Percentiles rank a stretch among this genome's conserved stretches.
These are phyloP conservation scores for Torymus aiolomorphi DNA, from an alignment of 2,888 invertebrate species.

Conservation along the genomic window DNA sequence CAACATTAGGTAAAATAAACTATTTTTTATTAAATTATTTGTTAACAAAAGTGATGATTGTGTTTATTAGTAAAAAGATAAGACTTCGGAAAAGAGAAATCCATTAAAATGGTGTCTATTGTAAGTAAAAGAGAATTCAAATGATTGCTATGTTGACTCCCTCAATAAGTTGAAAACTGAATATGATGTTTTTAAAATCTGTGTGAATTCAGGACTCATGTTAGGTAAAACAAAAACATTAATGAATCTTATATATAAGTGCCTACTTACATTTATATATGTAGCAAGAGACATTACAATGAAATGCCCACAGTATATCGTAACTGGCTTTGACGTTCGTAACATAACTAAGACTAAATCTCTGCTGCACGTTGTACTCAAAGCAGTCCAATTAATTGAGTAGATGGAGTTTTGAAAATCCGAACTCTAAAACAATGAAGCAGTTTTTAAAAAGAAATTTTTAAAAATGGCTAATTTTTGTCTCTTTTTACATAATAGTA, in stretches of 20 bases:
- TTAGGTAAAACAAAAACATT: background rate
- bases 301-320: slow-evolving; percentile 24
- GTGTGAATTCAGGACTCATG: background rate
- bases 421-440: slow-evolving; percentile 9
- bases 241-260: background rate
- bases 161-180: slow-evolving; percentile 30
- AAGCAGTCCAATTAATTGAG: slow-evolving; percentile 14
- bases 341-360: slow-evolving; percentile 17
- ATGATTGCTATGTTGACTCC: background rate
- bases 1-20: too few relatives aligned
- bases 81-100: too few relatives aligned
- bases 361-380: slow-evolving; percentile 7
- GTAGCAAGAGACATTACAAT: slow-evolving; percentile 24
- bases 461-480: too few relatives aligned
- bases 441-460: too few relatives aligned
- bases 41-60: too few relatives aligned
- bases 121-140: background rate
- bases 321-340: slow-evolving; percentile 14
- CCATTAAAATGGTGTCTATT: too few relatives aligned
- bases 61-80: too few relatives aligned
- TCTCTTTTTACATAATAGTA: too few relatives aligned
- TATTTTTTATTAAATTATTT: too few relatives aligned
- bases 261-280: slow-evolving; percentile 17
- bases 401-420: slow-evolving; percentile 9
- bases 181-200: slow-evolving; percentile 29